Conservation (phyloP, 2,888 invertebrate species). For the Apotomis turbidana region DNA sequence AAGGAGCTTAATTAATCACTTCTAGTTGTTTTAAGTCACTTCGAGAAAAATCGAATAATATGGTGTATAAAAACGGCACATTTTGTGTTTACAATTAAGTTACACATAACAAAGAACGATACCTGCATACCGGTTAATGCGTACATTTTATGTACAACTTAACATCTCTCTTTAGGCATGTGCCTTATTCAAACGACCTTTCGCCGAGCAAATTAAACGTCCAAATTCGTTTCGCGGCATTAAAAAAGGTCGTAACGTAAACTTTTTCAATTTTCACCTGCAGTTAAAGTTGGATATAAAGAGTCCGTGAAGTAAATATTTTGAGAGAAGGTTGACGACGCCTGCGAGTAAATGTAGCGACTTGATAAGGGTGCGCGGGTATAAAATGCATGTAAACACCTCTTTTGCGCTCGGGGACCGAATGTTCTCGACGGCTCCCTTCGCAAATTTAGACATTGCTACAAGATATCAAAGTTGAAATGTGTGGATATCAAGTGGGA, state of each 20-base stretch:
- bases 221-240: constrained; percentile 67
- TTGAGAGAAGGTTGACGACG: constrained; percentile 74
- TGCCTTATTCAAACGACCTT: constrained; percentile 40
- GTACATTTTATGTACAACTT: constrained; percentile 26
- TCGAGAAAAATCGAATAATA: no score
- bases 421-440: constrained; percentile 66
- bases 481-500: constrained; percentile 29
- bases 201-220: constrained; percentile 63
- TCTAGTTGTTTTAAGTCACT: no score
- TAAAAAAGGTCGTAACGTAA: constrained; percentile 77
- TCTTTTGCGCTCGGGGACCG: constrained; percentile 65
- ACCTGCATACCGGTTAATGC: constrained; percentile 5
- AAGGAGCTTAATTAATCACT: no score
- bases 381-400: constrained; percentile 80
- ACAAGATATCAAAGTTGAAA: constrained; percentile 35
- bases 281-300: constrained; percentile 75
- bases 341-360: constrained; percentile 70
- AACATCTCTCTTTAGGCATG: constrained; percentile 32
- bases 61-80: no score
- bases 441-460: constrained; percentile 57
- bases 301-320: constrained; percentile 72
- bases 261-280: constrained; percentile 83
- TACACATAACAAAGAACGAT: not conserved
- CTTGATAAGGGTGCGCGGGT: constrained; percentile 72
- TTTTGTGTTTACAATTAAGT: no score